phyloP scores from a whole-genome alignment of 2,113 vertebrate genomes.

The Rutilus rutilus region DNA sequence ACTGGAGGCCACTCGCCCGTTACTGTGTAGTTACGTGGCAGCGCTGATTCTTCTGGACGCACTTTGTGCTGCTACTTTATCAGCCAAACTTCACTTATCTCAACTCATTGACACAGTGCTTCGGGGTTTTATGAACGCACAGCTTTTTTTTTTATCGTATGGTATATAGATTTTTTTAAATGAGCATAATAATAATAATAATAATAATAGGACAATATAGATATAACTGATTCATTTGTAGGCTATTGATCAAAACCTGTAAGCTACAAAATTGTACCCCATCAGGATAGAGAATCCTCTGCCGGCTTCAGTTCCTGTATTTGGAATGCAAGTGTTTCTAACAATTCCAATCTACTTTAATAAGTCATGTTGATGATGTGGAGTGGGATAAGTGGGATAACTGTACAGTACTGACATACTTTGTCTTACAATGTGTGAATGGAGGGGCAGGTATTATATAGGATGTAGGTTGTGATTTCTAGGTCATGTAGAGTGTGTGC shows the following conservation, averaged over 20 bases:
- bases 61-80: slow-evolving; percentile 32
- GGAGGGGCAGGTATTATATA: slow-evolving; percentile 18
- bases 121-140: not conserved
- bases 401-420: not conserved
- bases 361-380: not conserved
- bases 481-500: slow-evolving; percentile 63
- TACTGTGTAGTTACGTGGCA: slow-evolving; percentile 70
- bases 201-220: not conserved
- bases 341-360: not conserved
- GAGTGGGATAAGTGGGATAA: not conserved
- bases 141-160: not conserved
- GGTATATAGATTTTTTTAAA: not conserved
- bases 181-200: not conserved
- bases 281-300: not conserved
- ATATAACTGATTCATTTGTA: not conserved
- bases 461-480: slow-evolving; percentile 63
- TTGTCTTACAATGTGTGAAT: not conserved
- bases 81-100: slow-evolving; percentile 36
- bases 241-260: not conserved
- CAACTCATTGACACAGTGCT: not conserved
- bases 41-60: slow-evolving; percentile 39
- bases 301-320: not conserved
- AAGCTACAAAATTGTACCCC: not conserved
- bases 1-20: slow-evolving; percentile 1
- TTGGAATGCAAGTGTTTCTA: not conserved